Evolutionary conservation across 2,797 vertebrate genomes (phyloP), one percentile per base, ranked within the genome.

Genomic region (Chiropotes sagulatus): DNA sequence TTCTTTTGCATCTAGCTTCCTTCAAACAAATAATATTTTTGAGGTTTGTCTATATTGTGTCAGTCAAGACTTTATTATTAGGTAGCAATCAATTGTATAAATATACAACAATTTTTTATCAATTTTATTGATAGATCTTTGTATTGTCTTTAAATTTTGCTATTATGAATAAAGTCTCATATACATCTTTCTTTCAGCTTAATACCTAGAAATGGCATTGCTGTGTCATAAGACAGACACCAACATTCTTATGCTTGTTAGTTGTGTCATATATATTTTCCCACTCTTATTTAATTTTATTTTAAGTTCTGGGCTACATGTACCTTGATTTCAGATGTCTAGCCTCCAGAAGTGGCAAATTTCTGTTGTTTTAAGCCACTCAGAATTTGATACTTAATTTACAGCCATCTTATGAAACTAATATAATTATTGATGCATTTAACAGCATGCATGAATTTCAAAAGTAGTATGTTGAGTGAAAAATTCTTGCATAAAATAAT

Each of bases 131-230:
- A 79, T 58, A 44, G 5, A n/a, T 1, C 39, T 94, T 78, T 50
- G 78, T 24, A 73, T 22, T 61, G 2, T 79, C 86, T 97, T 85
- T 12, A 67, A 46, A 79, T 70, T 95, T 90, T 39, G 28, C 57
- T 88, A 17, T 54, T 30, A 87, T 64, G 7, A 58, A 92, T 54
- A 52, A 91, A 75, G 30, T 67, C 39, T 54, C 44, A 44, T 64
- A 44, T 82, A 82, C 2, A n/a, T 52, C n/a, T 89, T 87, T 96
- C 90, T 72, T 14, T 88, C 50, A n/a, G 44, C 5, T 93, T 75
- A 93, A 54, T 88, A 64, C 15, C 44, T 94, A 88, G 50, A 73
- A 85, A 64, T 88, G 46, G 28, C 84, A 95, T 61, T 84, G 33
- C 44, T 80, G 5, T 70, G 46, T 39, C n/a, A 76, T 39, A 87